Conservation (phyloP, 2,113 vertebrate genomes). For the Eira barbara region DNA sequence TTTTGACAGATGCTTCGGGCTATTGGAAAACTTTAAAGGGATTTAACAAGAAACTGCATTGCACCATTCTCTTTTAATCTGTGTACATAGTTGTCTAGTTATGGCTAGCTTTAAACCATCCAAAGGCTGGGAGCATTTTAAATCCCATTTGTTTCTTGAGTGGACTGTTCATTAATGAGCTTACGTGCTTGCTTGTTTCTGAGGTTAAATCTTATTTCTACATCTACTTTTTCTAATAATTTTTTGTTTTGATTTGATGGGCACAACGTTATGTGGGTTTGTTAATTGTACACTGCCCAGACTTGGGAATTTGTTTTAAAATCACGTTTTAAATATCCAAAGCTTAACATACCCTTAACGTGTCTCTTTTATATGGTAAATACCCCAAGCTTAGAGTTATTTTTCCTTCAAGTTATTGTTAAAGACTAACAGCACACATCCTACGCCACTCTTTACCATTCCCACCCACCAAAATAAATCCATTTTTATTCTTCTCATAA, state of each 20-base stretch:
- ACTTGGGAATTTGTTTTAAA: slow-evolving; percentile 48
- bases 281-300: not conserved
- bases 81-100: slow-evolving; percentile 57
- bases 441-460: not conserved
- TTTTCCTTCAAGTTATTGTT: not conserved
- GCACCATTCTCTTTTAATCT: slow-evolving; percentile 69
- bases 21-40: slow-evolving; percentile 66
- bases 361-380: not conserved
- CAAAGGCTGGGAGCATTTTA: slow-evolving; percentile 53
- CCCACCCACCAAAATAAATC: not conserved
- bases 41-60: slow-evolving; percentile 57
- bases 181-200: slow-evolving; percentile 63
- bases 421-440: not conserved
- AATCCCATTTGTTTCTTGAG: slow-evolving; percentile 61
- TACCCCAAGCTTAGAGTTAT: not conserved
- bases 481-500: not conserved
- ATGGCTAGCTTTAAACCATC: slow-evolving; percentile 56
- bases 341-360: not conserved
- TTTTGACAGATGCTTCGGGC: slow-evolving; percentile 65
- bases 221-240: slow-evolving; percentile 62
- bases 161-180: slow-evolving; percentile 66
- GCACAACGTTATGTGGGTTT: slow-evolving; percentile 30
- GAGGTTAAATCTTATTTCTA: slow-evolving; percentile 70
- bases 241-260: slow-evolving; percentile 52
- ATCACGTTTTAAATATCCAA: slow-evolving; percentile 26